Conservation (phyloP, 2,888 invertebrate genomes). For the Acanthosoma haemorrhoidale region DNA sequence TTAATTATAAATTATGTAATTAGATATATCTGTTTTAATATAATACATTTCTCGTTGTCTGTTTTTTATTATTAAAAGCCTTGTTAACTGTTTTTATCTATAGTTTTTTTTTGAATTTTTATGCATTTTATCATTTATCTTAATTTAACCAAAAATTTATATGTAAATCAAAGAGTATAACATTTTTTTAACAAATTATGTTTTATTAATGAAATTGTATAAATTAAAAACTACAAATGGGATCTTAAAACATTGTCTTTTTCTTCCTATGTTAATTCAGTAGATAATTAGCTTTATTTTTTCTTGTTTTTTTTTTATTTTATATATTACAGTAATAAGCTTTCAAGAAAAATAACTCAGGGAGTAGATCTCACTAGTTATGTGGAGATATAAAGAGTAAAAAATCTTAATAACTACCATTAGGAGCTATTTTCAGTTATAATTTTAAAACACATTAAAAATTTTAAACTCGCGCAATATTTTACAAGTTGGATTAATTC, state of each 20-base stretch:
- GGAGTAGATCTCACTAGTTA: too few species aligned
- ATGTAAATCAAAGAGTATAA: slow-evolving; percentile 12
- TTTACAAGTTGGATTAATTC: too few species aligned
- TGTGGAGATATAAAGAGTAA: too few species aligned
- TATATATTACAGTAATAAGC: too few species aligned
- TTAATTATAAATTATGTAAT: slow-evolving; percentile 40
- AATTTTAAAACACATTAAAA: too few species aligned
- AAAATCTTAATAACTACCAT: too few species aligned
- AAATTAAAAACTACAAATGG: slow-evolving; percentile 10
- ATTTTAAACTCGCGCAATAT: too few species aligned
- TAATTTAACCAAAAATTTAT: slow-evolving; percentile 9
- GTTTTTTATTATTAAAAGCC: slow-evolving; percentile 23
- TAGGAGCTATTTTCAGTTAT: too few species aligned
- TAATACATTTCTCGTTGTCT: slow-evolving; percentile 37
- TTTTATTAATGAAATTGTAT: slow-evolving; percentile 10
- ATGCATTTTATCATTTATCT: slow-evolving; percentile 2
- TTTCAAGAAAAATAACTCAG: too few species aligned
- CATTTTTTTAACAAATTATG: slow-evolving; percentile 7
- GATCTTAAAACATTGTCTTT: background rate
- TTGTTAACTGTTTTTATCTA: slow-evolving; percentile 14
- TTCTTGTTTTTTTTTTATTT: background rate
- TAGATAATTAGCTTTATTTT: background rate
- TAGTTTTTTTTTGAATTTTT: slow-evolving; percentile 1
- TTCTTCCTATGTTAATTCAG: background rate
- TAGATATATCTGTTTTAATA: slow-evolving; percentile 37